phyloP scores from a whole-genome alignment of 1,140 invertebrate species.

The Radopholus similis region DNA sequence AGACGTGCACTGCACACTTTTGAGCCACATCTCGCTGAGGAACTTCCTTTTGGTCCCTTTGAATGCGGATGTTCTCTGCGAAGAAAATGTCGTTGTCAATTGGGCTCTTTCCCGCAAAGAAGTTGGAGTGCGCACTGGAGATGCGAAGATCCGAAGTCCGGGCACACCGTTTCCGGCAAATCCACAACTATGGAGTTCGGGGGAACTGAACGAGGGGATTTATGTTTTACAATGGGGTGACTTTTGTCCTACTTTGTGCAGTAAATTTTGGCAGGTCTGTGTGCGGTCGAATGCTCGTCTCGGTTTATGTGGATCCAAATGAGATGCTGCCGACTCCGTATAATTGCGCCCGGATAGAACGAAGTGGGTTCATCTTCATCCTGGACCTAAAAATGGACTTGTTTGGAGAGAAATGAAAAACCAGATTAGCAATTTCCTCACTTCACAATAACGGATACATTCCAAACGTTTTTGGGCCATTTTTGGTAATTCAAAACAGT shows the following conservation, averaged over 20 bases:
- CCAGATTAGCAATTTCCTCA: background rate
- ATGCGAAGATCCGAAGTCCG: background rate
- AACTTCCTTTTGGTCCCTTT: background rate
- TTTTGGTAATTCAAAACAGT: background rate
- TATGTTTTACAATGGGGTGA: background rate
- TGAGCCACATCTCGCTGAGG: slow-evolving; percentile 2
- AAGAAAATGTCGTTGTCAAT: background rate
- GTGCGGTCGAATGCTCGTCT: background rate
- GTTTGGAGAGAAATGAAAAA: background rate
- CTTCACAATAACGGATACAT: background rate
- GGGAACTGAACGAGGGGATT: background rate
- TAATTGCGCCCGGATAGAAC: background rate
- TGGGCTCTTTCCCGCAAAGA: background rate
- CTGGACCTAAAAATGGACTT: background rate
- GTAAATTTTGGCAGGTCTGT: background rate
- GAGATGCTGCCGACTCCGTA: background rate
- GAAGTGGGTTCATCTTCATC: background rate
- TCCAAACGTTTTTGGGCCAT: background rate
- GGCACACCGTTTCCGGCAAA: background rate
- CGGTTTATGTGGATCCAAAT: background rate
- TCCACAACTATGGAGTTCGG: background rate
- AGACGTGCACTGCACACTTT: background rate
- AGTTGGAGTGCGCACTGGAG: background rate
- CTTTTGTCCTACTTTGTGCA: background rate
- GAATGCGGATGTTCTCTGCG: background rate